Conservation (phyloP, 2,797 vertebrate genomes). For the Gymnoscopelus microlampas region DNA sequence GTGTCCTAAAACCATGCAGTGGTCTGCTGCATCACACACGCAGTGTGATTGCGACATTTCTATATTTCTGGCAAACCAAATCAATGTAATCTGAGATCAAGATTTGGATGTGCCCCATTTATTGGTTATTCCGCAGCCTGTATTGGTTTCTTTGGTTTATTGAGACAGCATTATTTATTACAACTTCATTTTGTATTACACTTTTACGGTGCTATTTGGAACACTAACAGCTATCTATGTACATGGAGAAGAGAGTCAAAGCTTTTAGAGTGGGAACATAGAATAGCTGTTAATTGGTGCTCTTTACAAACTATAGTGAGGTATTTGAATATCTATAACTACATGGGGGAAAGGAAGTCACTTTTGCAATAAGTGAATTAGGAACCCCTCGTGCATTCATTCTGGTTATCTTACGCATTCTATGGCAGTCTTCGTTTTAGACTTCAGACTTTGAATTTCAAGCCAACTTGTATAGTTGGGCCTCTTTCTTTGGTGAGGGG, state of each 20-base stretch:
- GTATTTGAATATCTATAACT: conserved; percentile 9
- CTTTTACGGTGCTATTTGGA: background rate
- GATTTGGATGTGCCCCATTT: conserved; percentile 28
- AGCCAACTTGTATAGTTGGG: conserved; percentile 34
- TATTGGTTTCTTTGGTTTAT: background rate
- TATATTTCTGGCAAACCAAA: conserved; percentile 46
- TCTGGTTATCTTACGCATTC: conserved; percentile 19
- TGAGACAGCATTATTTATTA: background rate
- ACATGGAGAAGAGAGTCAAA: background rate
- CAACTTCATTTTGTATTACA: background rate
- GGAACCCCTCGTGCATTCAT: conserved; percentile 19
- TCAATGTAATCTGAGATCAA: conserved; percentile 18
- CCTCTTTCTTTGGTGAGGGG: conserved; percentile 40
- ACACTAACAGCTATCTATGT: background rate
- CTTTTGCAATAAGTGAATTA: conserved; percentile 31
- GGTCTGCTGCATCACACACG: no score
- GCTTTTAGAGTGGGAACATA: background rate
- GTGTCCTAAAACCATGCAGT: background rate
- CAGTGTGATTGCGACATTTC: conserved; percentile 5
- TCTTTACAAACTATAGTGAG: conserved; percentile 1
- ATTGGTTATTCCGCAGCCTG: conserved; percentile 9
- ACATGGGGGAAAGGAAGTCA: background rate
- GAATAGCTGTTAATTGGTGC: background rate
- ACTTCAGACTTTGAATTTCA: conserved; percentile 30
- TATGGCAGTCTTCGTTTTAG: conserved; percentile 30